Base-by-base conservation (phyloP, 2,888 invertebrate species). In the Agrochola macilenta region DNA sequence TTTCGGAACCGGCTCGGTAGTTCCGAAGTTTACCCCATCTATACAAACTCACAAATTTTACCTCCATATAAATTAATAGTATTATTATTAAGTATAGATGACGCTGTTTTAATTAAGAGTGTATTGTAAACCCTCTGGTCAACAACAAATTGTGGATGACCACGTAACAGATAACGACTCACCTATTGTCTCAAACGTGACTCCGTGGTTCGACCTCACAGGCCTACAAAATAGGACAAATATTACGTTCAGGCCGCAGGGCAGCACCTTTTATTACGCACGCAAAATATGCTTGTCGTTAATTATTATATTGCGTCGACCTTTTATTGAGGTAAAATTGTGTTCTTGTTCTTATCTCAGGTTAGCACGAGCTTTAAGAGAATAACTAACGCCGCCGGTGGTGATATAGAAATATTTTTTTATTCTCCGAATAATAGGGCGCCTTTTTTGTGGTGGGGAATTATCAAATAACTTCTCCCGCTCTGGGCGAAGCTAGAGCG, bases 231-330 rank as follows among this genome's bases (percentile, higher is more conserved):
- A n/a, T 30, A 30, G 60, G 49, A 17, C 35, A 52, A 76, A 64
- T 76, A 74, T 76, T 35, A 46, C 23, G 14, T 20, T 46, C 11
- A n/a, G 11, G 23, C 57, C 63, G 5, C n/a, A 58, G 57, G 79
- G 23, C 52, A 35, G 58, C 43, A 12, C 30, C n/a, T 52, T 58
- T 78, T 65, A 79, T 78, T 65, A 30, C 57, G 12, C 52, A 52
- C 71, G 30, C 39, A 49, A 57, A 71, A 79, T 65, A 35, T 58
- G n/a, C 26, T 23, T 26, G 5, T 9, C 14, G 39, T 65, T 72
- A 35, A 79, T 78, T 70, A 79, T 78, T 65, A 71, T 71, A 78
- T 79, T 52, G 26, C n/a, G n/a, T 46, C 20, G 39, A 58, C 43
- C 43, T 63, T 70, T 17, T 63, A 63, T 35, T 57, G 8, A 20